Conservation (phyloP, 2,113 vertebrate genomes). For the Prietella phreatophila region DNA sequence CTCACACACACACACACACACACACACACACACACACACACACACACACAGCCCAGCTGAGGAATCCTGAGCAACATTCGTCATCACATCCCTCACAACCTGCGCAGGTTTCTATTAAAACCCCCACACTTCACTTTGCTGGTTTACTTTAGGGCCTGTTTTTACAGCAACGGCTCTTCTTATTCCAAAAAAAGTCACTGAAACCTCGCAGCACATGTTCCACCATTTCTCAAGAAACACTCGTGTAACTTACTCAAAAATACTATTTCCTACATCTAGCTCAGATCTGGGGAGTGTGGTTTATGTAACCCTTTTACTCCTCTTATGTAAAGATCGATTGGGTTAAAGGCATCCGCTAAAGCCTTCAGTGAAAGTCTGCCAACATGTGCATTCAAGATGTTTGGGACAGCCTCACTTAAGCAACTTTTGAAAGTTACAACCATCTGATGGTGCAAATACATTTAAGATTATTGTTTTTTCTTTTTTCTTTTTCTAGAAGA, state of each 20-base stretch:
- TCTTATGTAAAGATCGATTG: background rate
- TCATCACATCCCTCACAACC: slow-evolving; percentile 23
- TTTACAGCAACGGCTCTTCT: slow-evolving; percentile 1
- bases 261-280: slow-evolving; percentile 10
- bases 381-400: slow-evolving; percentile 31
- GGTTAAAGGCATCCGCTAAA: background rate
- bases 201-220: slow-evolving; percentile 31
- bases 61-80: slow-evolving; percentile 44
- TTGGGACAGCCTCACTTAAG: background rate
- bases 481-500: background rate
- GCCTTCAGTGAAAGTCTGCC: background rate
- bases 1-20: slow-evolving; percentile 12
- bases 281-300: background rate
- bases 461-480: background rate
- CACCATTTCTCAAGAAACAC: slow-evolving; percentile 36
- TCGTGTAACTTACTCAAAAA: background rate
- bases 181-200: slow-evolving; percentile 11
- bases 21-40: slow-evolving; percentile 3
- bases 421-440: background rate
- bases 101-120: slow-evolving; percentile 11
- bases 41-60: slow-evolving; percentile 12
- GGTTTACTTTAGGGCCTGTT: background rate
- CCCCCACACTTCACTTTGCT: background rate
- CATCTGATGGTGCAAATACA: background rate
- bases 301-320: slow-evolving; percentile 7